Conservation (phyloP, 2,888 invertebrate species). For the Drosophila ustulata region DNA sequence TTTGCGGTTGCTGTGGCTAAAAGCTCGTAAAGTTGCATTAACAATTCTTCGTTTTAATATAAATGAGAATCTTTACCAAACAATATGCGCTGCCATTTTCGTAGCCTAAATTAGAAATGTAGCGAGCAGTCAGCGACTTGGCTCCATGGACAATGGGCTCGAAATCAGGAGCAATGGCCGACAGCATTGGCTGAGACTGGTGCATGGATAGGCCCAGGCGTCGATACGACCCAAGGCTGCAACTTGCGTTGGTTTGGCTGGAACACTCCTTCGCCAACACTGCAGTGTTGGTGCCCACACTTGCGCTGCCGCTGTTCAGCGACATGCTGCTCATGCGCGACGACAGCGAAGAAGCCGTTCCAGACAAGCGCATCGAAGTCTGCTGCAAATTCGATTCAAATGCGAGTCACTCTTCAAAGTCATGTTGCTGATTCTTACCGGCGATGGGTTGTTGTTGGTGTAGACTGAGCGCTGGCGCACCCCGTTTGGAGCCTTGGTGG, state of each 20-base stretch:
- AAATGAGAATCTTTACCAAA: slow-evolving; percentile 54
- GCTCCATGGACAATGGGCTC: slow-evolving; percentile 57
- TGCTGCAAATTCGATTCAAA: slow-evolving; percentile 28
- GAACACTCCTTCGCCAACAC: slow-evolving; percentile 73
- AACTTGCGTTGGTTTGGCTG: slow-evolving; percentile 60
- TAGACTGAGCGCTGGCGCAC: slow-evolving; percentile 84
- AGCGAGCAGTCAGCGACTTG: slow-evolving; percentile 68
- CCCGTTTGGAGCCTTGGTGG: slow-evolving; percentile 77
- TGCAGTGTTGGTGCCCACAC: slow-evolving; percentile 67
- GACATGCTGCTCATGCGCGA: slow-evolving; percentile 65
- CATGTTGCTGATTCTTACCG: slow-evolving; percentile 66
- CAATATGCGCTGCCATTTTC: slow-evolving; percentile 76
- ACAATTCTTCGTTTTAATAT: too few relatives aligned
- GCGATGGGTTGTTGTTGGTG: slow-evolving; percentile 82
- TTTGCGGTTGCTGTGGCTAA: slow-evolving; percentile 47
- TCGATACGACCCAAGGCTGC: slow-evolving; percentile 47
- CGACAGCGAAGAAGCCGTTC: slow-evolving; percentile 30
- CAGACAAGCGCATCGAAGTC: slow-evolving; percentile 44
- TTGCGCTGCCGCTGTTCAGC: slow-evolving; percentile 50
- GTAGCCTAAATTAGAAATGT: slow-evolving; percentile 72
- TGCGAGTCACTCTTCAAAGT: neutral
- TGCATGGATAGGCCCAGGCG: slow-evolving; percentile 65
- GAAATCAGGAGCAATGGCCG: slow-evolving; percentile 51
- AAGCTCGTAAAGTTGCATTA: neutral
- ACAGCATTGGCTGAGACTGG: slow-evolving; percentile 59